Conservation (phyloP, 2,113 vertebrate species). For the Gallinago paraguaiae region DNA sequence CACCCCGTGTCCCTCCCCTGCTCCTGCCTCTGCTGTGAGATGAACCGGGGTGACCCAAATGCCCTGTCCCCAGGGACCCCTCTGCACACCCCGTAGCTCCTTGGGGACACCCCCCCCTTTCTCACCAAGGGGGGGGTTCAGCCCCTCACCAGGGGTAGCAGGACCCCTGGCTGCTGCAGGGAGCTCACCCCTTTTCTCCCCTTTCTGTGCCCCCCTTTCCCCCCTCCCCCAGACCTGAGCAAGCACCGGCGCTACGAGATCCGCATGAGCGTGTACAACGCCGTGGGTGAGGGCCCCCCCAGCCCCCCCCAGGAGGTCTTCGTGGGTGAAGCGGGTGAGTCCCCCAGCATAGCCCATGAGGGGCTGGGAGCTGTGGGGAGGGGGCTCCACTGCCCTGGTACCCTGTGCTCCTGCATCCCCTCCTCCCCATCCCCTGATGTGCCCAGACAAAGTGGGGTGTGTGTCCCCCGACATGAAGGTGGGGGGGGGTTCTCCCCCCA, state of each 20-base stretch:
- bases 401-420: fast-evolving
- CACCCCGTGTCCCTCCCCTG: neutral
- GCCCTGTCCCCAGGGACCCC: neutral
- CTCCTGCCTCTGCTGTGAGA: neutral
- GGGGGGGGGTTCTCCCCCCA: neutral
- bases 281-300: constrained; percentile 89
- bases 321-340: constrained; percentile 93
- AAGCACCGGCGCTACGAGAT: constrained; percentile 96
- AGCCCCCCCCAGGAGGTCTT: constrained; percentile 94
- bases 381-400: fast-evolving
- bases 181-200: neutral
- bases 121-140: neutral
- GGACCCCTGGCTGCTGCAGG: fast-evolving
- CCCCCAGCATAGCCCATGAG: fast-evolving
- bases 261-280: constrained; percentile 93
- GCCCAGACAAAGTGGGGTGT: fast-evolving
- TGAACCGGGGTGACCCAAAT: neutral
- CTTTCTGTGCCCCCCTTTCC: neutral
- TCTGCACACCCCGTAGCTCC: neutral
- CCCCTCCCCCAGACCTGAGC: constrained; percentile 81
- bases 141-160: fast-evolving
- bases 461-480: fast-evolving
- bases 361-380: neutral
- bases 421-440: neutral
- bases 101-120: neutral